A percentile compares a stretch with the other conserved stretches of the same genome.
Evolutionary conservation across 2,888 invertebrate species (phyloP).

Genomic region (Myopa testacea): DNA sequence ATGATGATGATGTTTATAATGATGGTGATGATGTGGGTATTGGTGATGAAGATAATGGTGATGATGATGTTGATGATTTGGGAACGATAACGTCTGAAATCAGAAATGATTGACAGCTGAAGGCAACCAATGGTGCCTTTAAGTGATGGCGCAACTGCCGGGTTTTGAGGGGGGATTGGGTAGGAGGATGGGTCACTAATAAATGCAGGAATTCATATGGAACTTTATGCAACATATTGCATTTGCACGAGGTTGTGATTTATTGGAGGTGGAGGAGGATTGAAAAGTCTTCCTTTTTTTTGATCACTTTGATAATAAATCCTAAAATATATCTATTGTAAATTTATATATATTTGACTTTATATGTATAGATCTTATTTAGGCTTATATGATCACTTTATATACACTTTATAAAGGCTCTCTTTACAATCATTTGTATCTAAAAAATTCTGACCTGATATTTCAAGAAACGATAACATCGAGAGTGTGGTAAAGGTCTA

Average conservation of each 20-base stretch:
- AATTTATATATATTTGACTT: too few relatives aligned
- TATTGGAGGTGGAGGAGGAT: neutral
- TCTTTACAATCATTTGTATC: too few relatives aligned
- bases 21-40: too few relatives aligned
- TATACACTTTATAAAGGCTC: too few relatives aligned
- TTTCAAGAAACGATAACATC: too few relatives aligned
- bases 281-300: neutral
- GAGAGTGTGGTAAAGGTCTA: too few relatives aligned
- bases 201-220: constrained; percentile 20
- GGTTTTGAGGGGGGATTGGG: neutral
- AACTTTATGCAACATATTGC: constrained; percentile 1
- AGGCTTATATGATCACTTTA: too few relatives aligned
- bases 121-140: neutral
- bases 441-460: too few relatives aligned
- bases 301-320: neutral
- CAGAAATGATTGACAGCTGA: constrained; percentile 30
- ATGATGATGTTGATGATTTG: too few relatives aligned
- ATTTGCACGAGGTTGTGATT: neutral
- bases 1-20: too few relatives aligned
- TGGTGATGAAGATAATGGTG: too few relatives aligned
- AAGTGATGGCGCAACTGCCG: neutral
- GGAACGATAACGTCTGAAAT: constrained; percentile 4
- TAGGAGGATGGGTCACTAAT: constrained; percentile 1
- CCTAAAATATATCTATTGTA: constrained; percentile 5
- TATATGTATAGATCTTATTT: too few relatives aligned